These are phyloP conservation scores for Cryptops parisi DNA, from an alignment of 2,888 invertebrate species.

Conservation along the genomic window DNA sequence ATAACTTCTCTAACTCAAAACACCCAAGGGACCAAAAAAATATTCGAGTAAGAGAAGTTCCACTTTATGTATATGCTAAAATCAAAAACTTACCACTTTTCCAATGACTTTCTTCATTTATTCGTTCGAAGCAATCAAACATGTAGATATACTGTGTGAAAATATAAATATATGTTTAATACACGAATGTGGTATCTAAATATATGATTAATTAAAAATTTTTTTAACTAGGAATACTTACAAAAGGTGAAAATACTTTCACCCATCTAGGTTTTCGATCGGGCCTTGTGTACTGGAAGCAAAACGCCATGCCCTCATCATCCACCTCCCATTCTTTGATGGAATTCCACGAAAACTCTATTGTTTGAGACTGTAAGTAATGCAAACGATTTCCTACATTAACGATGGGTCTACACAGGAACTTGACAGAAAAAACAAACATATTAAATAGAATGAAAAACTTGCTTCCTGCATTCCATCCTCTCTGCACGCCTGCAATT, in stretches of 20 bases:
- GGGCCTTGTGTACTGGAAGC: slow-evolving; percentile 67
- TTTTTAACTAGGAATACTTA: slow-evolving; percentile 49
- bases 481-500: slow-evolving; percentile 68
- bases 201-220: no score
- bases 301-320: slow-evolving; percentile 82
- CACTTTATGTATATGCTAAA: no score
- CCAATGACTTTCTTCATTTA: slow-evolving; percentile 63
- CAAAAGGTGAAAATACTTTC: slow-evolving; percentile 76
- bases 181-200: no score
- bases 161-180: slow-evolving; percentile 19
- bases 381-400: no score
- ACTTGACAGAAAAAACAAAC: neutral
- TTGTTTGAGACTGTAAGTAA: slow-evolving; percentile 49
- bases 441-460: neutral
- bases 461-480: slow-evolving; percentile 56
- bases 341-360: slow-evolving; percentile 68
- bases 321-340: slow-evolving; percentile 77
- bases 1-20: no score
- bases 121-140: slow-evolving; percentile 88
- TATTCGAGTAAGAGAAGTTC: no score
- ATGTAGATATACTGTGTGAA: slow-evolving; percentile 66
- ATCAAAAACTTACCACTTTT: slow-evolving; percentile 11
- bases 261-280: slow-evolving; percentile 70
- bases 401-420: no score
- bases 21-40: no score